Base-by-base conservation (phyloP, 1,140 invertebrate genomes). In the Aphis gossypii region DNA sequence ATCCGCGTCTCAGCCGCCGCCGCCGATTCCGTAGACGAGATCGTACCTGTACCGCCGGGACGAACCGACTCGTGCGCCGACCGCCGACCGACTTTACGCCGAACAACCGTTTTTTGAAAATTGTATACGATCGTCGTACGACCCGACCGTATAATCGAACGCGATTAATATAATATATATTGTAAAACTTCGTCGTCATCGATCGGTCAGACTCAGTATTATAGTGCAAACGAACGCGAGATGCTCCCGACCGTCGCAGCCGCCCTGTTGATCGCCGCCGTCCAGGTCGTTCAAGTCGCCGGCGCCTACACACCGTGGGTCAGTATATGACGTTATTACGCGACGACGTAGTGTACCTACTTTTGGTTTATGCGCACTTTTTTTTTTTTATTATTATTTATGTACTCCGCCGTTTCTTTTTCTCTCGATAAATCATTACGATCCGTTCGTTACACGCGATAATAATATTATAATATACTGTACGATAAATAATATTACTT, bases 271-370 rank as follows among this genome's bases (percentile, higher is more conserved):
- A 11, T 92, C 20, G 91, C 41, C 60, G 41, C 90, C 90, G 90
- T 68, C 25, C 86, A 88, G 46, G 41, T 54, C 87, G 38, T 76
- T 35, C 60, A 46, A 35, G 44, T 83, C 41, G 8, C 91, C 60
- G 46, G 21, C n/a, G 91, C 91, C 30, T 68, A 41, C 90, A 35
- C n/a, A 9, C 23, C 76, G 20, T 92, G 91, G 91, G 90, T 92
- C 68, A 92, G 91, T 92, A 92, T 51, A 18, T 11, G 5, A 11
- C n/a, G 8, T n/a, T 76, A 76, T 68, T 76, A n/a, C 11, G n/a
- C 14, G 30, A 14, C 60, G n/a, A 11, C 0, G 30, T n/a, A n/a
- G n/a, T 14, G 30, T 20, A 5, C 30, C 11, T 18, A n/a, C n/a
- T 18, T 14, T 4, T 18, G 14, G n/a, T 46, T 86, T 86, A 46